phyloP scores from a whole-genome alignment of 2,113 vertebrate genomes.

The Zosterops pallidus region DNA sequence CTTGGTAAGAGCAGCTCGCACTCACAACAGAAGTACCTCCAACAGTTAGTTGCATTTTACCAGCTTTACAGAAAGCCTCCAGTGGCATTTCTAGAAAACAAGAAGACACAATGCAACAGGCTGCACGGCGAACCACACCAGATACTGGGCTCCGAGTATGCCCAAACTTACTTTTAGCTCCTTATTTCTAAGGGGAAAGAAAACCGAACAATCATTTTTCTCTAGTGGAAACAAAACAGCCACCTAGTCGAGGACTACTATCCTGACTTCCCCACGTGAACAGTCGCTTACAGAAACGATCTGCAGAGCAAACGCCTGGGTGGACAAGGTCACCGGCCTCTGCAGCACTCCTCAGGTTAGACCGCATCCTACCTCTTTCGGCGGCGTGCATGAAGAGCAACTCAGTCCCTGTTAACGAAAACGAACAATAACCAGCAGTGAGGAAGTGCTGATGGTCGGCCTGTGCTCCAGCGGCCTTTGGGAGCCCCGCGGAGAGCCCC shows the following conservation, averaged over 20 bases:
- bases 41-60: background rate
- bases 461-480: background rate
- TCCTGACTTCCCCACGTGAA: rapidly evolving
- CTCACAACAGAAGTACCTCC: background rate
- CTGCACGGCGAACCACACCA: rapidly evolving
- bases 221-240: background rate
- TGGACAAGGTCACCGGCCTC: too few species aligned
- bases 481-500: background rate
- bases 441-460: background rate
- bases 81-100: background rate
- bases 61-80: background rate
- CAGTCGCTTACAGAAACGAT: background rate
- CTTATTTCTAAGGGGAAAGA: background rate
- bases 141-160: background rate
- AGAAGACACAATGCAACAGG: background rate
- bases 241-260: background rate
- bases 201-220: rapidly evolving
- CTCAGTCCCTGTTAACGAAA: background rate
- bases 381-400: background rate
- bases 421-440: background rate
- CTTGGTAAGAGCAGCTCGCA: background rate
- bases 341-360: background rate
- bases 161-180: background rate
- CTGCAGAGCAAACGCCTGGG: background rate
- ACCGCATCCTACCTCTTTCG: background rate